Base-by-base conservation (phyloP, 2,888 invertebrate species). In the Rotaria sp. region DNA sequence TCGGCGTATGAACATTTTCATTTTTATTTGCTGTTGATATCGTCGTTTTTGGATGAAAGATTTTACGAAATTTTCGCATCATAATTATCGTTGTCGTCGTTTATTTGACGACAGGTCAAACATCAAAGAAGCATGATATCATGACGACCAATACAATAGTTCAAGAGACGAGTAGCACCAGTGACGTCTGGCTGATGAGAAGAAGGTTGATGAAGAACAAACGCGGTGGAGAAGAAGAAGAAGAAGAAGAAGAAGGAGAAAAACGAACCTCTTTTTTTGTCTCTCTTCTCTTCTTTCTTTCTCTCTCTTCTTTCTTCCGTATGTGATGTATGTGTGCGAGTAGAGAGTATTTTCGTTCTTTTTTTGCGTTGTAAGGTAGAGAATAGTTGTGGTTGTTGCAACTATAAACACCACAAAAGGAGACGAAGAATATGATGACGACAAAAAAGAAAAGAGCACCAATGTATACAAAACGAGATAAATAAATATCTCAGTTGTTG, bases 131-230 rank as follows among this genome's bases (percentile, higher is more conserved):
- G 35, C 35, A 67, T 67, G 67, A 67, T 30, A 21, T 30, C 18
- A 67, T 67, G 35, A 13, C 67, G 67, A 67, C 67, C 67, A 67
- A 67, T 67, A 67, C 30, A 35, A 67, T 30, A 35, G 35, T 67
- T 67, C 35, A 67, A 67, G 67, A 35, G 67, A 35, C 67, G 67
- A 67, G 67, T 67, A 67, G 67, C 67, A 67, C 67, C 67, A 67
- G 35, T 35, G 67, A 67, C 35, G 67, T 67, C 67, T 67, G 30
- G 21, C 30, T 67, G 67, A 67, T 67, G 67, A 67, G 35, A 35
- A 67, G 35, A 35, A 35, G 67, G 67, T 67, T 30, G 67, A 67
- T 67, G 67, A 35, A 67, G 67, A 67, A 67, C 67, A 67, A 35
- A 13, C 67, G 67, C 35, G 5, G 67, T 15, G 67, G 15, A 67